Conservation (phyloP, 2,888 invertebrate genomes). For the Pegoplata infirma region DNA sequence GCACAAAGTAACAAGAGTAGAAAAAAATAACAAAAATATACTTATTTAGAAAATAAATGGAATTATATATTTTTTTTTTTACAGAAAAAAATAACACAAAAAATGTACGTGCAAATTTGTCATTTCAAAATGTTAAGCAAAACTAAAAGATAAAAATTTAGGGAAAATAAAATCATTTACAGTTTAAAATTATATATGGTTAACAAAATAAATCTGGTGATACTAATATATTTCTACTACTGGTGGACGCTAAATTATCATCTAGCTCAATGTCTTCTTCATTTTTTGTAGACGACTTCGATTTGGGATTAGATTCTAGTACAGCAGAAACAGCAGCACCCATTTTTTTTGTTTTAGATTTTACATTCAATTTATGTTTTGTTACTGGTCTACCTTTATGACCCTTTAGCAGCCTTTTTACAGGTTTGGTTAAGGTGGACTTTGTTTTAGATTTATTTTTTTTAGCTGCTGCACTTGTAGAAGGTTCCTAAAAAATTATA, state of each 20-base stretch:
- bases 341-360: conserved; percentile 18
- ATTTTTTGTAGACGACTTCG: not conserved
- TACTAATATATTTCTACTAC: conserved; percentile 26
- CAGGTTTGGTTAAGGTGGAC: conserved; percentile 47
- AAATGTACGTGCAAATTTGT: not conserved
- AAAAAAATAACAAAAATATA: not conserved
- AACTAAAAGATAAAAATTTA: not conserved
- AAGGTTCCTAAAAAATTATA: too few species aligned
- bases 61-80: not conserved
- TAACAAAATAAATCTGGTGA: conserved; percentile 51
- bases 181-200: conserved; percentile 15
- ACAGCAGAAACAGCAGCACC: not conserved
- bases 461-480: not conserved
- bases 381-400: conserved; percentile 37
- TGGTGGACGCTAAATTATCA: conserved; percentile 3
- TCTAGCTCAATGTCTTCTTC: not conserved
- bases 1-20: conserved; percentile 15
- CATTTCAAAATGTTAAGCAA: not conserved
- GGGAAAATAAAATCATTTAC: conserved; percentile 33
- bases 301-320: not conserved
- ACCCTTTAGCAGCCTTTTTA: conserved; percentile 57
- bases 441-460: conserved; percentile 53
- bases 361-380: conserved; percentile 36
- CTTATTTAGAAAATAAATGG: conserved; percentile 9
- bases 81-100: not conserved